Conservation (phyloP, 2,888 invertebrate genomes). For the Tetranychus piercei region DNA sequence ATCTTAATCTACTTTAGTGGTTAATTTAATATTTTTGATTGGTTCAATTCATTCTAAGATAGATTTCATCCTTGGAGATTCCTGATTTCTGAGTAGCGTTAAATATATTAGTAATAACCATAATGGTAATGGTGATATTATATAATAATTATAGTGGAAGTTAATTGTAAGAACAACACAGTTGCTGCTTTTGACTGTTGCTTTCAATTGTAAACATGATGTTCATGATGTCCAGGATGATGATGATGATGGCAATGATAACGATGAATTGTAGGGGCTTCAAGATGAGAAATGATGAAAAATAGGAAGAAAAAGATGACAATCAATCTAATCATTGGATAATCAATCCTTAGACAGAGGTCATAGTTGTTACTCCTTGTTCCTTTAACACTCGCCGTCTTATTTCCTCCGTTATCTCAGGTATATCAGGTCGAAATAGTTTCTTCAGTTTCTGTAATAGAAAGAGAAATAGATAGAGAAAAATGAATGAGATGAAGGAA, state of each 20-base stretch:
- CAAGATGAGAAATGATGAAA: not conserved
- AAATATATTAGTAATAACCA: not conserved
- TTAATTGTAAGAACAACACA: not conserved
- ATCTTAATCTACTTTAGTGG: no score
- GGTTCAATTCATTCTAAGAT: no score
- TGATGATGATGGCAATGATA: not conserved
- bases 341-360: not conserved
- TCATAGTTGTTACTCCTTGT: constrained; percentile 20
- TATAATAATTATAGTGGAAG: not conserved
- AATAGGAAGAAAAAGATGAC: not conserved
- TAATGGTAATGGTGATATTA: not conserved
- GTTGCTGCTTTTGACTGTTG: not conserved
- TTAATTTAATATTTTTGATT: no score
- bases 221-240: not conserved
- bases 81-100: not conserved
- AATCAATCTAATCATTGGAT: not conserved
- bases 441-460: constrained; percentile 57
- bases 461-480: constrained; percentile 17
- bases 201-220: not conserved
- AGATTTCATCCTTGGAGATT: not conserved
- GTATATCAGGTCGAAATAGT: constrained; percentile 62
- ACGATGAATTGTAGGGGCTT: not conserved
- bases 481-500: not conserved
- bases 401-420: constrained; percentile 44
- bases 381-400: constrained; percentile 25